Evolutionary conservation across 2,113 vertebrate genomes (phyloP), one percentile per base, ranked within the genome.

Genomic region (Nycticebus coucang): DNA sequence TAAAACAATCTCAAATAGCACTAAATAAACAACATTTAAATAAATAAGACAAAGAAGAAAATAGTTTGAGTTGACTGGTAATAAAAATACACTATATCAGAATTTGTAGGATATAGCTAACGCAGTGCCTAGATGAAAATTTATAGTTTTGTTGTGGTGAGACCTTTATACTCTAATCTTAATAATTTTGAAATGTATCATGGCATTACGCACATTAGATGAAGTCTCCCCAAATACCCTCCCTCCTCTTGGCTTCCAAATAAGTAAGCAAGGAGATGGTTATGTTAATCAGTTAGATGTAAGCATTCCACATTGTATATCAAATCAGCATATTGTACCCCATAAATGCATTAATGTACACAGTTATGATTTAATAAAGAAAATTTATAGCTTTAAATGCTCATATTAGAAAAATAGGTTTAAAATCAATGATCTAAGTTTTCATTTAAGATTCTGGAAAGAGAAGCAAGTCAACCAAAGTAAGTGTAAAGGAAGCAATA

Each of bases 81-180:
- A 87, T 24, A 88, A 91, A 95, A 93, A 75, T 50, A 53, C 4
- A 91, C 11, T 1, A 26, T 93, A 60, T 57, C 64, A 90, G 77
- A 77, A 81, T 83, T 88, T 77, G 13, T 68, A 35, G 35, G 69
- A 11, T 72, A 14, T 21, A 72, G 17, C 60, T 74, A n/a, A 85
- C 80, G 26, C 13, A 66, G 24, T 89, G 30, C 59, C 18, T 50
- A 50, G 45, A 50, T 15, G 28, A 33, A 94, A 79, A 69, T 79
- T 71, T 68, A 41, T 68, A 94, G 24, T 26, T 78, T 57, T 87
- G 45, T 50, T 50, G 45, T 9, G 45, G 45, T 50, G 45, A 50
- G 45, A 50, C 45, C 8, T 50, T 50, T 50, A 50, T 50, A 50
- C 45, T 50, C 45, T 50, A 50, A 9, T 10, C 45, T 50, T 50